Percentiles rank a stretch among this genome's conserved stretches.
Evolutionary conservation across 2,113 vertebrate species (phyloP).

Genomic region (Rhegmatorhina hoffmannsi): DNA sequence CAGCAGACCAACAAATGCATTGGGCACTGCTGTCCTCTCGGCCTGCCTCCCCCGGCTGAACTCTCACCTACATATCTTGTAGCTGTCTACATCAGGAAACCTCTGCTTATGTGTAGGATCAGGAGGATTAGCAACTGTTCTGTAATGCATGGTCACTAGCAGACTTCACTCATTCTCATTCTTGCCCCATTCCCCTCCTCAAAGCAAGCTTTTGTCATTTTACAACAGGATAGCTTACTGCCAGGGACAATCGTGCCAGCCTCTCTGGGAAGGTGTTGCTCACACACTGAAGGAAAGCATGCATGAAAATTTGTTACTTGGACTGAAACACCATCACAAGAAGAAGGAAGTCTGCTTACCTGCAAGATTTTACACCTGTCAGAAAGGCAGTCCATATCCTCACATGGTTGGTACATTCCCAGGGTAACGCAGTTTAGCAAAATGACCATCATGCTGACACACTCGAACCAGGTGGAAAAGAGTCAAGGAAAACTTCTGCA

Average conservation of each 20-base stretch:
- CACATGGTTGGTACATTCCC: conserved; percentile 98
- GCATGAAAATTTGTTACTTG: not conserved
- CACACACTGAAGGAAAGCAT: not conserved
- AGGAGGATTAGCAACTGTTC: not conserved
- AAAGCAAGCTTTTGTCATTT: not conserved
- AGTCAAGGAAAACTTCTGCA: conserved; percentile 79
- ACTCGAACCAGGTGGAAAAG: conserved; percentile 90
- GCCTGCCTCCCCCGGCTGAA: not conserved
- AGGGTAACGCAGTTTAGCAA: conserved; percentile 95
- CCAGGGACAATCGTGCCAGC: not conserved
- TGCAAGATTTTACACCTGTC: conserved; percentile 95
- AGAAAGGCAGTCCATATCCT: conserved; percentile 95
- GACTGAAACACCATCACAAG: not conserved
- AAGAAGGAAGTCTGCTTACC: conserved; percentile 75
- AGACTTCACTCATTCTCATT: not conserved
- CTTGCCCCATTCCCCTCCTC: not conserved
- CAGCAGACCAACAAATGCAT: not conserved
- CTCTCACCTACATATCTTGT: not conserved
- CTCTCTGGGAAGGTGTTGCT: not conserved
- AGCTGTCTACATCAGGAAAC: not conserved
- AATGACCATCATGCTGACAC: conserved; percentile 96
- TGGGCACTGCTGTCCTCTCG: not conserved
- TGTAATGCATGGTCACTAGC: not conserved
- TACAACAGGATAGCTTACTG: not conserved
- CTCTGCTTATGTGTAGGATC: not conserved